A percentile compares a stretch with the other conserved stretches of the same genome.
phyloP scores from a whole-genome alignment of 2,797 vertebrate genomes.

The Atherinosoma microstoma region DNA sequence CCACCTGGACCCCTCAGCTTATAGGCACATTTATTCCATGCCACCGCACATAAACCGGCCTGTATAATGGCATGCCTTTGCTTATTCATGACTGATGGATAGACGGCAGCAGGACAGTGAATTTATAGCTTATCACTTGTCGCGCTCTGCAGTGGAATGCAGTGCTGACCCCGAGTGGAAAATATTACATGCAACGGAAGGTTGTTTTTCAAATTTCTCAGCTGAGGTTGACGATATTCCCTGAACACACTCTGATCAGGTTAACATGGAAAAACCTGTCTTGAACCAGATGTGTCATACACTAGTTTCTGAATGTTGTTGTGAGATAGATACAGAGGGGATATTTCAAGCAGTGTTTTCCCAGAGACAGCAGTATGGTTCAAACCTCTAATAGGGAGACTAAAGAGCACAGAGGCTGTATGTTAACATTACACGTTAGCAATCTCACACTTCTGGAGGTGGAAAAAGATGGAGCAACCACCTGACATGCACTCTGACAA shows the following conservation, averaged over 20 bases:
- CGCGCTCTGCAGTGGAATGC: constrained; percentile 65
- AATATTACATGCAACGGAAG: constrained; percentile 70
- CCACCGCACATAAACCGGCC: constrained; percentile 36
- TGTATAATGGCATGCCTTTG: constrained; percentile 59
- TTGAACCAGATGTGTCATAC: constrained; percentile 40
- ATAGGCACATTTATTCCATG: constrained; percentile 36
- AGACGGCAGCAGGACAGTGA: constrained; percentile 67
- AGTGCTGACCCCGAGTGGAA: constrained; percentile 71
- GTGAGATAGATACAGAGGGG: constrained; percentile 53
- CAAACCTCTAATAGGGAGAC: constrained; percentile 41
- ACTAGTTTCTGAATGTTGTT: constrained; percentile 46
- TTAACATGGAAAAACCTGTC: constrained; percentile 61
- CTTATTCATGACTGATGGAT: constrained; percentile 66
- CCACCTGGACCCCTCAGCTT: constrained; percentile 9
- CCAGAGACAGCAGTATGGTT: constrained; percentile 52
- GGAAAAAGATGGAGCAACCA: constrained; percentile 27
- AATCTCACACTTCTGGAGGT: constrained; percentile 67
- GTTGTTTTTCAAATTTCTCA: constrained; percentile 70
- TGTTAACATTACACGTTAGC: constrained; percentile 39
- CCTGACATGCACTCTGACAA: constrained; percentile 55
- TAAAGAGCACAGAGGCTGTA: constrained; percentile 17
- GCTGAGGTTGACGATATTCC: constrained; percentile 49
- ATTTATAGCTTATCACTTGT: constrained; percentile 83
- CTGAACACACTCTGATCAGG: constrained; percentile 69
- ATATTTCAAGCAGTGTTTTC: constrained; percentile 65